Evolutionary conservation across 23 tunicate species (phyloP).

Genomic region (Oikopleura vanhoeffeni): DNA sequence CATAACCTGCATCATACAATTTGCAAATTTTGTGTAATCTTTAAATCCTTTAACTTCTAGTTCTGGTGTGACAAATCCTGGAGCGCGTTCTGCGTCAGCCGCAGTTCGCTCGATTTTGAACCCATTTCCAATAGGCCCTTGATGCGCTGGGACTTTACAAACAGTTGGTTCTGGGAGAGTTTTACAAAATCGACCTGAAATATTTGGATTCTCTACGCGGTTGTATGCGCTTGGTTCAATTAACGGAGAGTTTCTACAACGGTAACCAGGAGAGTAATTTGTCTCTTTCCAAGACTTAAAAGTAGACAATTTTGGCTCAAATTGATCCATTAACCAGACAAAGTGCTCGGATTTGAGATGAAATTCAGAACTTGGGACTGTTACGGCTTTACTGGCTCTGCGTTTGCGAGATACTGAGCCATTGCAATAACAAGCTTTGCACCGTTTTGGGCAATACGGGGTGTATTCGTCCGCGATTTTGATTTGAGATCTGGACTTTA

Average conservation of each 20-base stretch:
- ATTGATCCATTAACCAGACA: background rate
- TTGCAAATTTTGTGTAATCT: background rate
- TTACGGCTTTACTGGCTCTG: background rate
- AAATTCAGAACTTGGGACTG: background rate
- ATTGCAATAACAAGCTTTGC: background rate
- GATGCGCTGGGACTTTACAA: background rate
- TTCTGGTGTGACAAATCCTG: background rate
- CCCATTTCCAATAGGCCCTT: background rate
- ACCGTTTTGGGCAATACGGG: background rate
- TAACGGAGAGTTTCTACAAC: background rate
- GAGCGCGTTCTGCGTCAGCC: background rate
- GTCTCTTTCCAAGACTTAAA: background rate
- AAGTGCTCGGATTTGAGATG: background rate
- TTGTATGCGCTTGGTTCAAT: background rate
- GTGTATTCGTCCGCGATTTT: background rate
- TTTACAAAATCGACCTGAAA: slow-evolving; percentile 3
- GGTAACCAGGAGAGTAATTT: background rate
- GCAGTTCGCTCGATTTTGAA: background rate
- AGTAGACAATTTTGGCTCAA: background rate
- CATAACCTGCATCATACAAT: background rate
- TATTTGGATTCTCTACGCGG: background rate
- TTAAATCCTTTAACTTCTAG: background rate
- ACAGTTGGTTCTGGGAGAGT: background rate
- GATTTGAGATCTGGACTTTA: background rate
- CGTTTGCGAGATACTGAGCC: background rate